Base-by-base conservation (phyloP, 2,113 vertebrate genomes). In the Chaetorhynchus papuensis region DNA sequence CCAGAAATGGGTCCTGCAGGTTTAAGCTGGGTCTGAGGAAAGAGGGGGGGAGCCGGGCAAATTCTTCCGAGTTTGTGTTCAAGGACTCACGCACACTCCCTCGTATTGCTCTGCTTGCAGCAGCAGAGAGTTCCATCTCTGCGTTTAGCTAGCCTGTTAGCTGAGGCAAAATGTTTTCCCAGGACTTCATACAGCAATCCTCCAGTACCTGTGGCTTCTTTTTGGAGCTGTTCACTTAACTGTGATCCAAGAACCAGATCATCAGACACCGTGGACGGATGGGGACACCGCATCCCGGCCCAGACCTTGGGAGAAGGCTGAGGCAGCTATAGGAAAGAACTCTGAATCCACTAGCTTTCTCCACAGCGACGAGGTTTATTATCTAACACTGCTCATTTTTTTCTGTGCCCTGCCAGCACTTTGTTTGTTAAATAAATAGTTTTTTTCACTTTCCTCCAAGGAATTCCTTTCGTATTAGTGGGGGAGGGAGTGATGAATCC, bases 201-300 rank as follows among this genome's bases (percentile, higher is more conserved):
- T 57, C 33, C 4, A 1, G 21, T 57, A n/a, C 56, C 56, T 57
- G 33, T 35, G 33, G 56, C 56, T 35, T 57, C 33, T 15, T 15
- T 57, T n/a, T 35, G 22, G n/a, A 35, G 35, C n/a, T 59, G 56
- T 16, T 59, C 0, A 2, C n/a, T 35, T 10, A 35, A n/a, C n/a
- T 59, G n/a, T 24, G n/a, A 35, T 24, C 22, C 4, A 3, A 35
- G 56, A 59, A 59, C 56, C 56, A 57, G 22, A 24, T 35, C 22
- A 59, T 59, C 56, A 59, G 33, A 56, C 33, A 15, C 31, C 3
- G 8, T 5, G 11, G 33, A n/a, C 2, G 2, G 33, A 33, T 14
- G 1, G 14, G 14, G n/a, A 59, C 2, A 0, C 15, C 8, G 2
- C 56, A 35, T 35, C 22, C 56, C 2, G 0, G 56, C 22, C n/a